Percentiles rank a stretch among this genome's conserved stretches.
phyloP scores from a whole-genome alignment of 2,888 invertebrate species.

The Drosophila meridionalis region DNA sequence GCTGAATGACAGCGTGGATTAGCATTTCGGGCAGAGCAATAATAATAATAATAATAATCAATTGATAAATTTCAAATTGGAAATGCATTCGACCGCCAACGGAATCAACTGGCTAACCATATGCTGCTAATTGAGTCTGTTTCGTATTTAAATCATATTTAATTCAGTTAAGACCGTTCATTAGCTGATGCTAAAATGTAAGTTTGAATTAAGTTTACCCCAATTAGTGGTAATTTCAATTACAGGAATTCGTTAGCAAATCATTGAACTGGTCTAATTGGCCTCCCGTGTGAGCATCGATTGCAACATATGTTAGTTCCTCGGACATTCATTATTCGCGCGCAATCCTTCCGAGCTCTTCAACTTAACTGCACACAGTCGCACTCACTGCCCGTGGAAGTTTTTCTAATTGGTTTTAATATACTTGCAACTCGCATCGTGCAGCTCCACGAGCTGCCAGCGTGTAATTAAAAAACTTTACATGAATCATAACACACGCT shows the following conservation, averaged over 20 bases:
- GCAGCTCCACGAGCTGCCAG: neutral
- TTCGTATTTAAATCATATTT: neutral
- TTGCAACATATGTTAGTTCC: neutral
- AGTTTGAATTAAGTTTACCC: neutral
- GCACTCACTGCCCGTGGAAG: neutral
- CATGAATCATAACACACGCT: neutral
- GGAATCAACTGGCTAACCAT: constrained; percentile 3
- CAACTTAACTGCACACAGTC: neutral
- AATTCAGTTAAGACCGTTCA: neutral
- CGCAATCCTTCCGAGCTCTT: neutral
- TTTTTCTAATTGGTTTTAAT: neutral
- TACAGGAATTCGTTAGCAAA: neutral
- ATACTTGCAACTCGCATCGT: neutral
- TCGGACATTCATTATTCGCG: neutral
- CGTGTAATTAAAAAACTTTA: constrained; percentile 10
- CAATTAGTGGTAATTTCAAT: neutral
- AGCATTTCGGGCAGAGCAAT: neutral
- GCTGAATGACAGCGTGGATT: constrained; percentile 2
- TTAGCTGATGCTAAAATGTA: neutral
- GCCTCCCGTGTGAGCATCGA: neutral
- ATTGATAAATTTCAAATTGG: constrained; percentile 8
- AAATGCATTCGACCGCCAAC: neutral
- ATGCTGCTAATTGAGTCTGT: constrained; percentile 1
- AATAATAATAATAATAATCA: neutral
- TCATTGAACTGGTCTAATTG: neutral